Conservation (phyloP, 92 coral and sea anemone genomes). For the Epizoanthus fatuus region DNA sequence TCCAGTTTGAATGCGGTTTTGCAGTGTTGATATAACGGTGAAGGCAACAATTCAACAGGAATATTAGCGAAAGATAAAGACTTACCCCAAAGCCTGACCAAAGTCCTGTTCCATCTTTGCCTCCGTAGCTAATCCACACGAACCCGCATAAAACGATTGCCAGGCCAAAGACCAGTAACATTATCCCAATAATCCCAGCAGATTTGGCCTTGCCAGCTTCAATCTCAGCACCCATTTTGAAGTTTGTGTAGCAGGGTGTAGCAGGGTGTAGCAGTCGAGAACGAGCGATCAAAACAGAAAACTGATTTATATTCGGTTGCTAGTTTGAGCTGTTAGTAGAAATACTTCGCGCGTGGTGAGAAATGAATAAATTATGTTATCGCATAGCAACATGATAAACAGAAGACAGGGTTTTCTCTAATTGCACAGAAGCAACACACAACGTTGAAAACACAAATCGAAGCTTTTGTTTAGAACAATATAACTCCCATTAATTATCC, state of each 20-base stretch:
- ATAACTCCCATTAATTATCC: background rate
- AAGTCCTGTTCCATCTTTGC: slow-evolving; percentile 70
- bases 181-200: slow-evolving; percentile 80
- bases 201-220: slow-evolving; percentile 84
- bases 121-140: slow-evolving; percentile 71
- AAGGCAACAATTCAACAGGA: background rate
- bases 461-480: background rate
- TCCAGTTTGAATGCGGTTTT: background rate
- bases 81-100: slow-evolving; percentile 91
- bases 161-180: slow-evolving; percentile 49
- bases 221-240: slow-evolving; percentile 24
- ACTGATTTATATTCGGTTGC: background rate
- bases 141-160: slow-evolving; percentile 66
- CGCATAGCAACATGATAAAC: slow-evolving; percentile 18
- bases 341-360: background rate
- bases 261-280: background rate
- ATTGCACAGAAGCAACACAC: background rate
- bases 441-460: background rate
- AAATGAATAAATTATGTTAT: slow-evolving; percentile 6
- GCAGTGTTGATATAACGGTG: background rate
- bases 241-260: background rate
- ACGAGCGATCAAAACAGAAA: background rate
- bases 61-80: background rate
- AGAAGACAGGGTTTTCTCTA: background rate
- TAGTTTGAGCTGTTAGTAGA: background rate